Evolutionary conservation across 23 tunicate genomes (phyloP).

Genomic region (Trididemnum miniatum): DNA sequence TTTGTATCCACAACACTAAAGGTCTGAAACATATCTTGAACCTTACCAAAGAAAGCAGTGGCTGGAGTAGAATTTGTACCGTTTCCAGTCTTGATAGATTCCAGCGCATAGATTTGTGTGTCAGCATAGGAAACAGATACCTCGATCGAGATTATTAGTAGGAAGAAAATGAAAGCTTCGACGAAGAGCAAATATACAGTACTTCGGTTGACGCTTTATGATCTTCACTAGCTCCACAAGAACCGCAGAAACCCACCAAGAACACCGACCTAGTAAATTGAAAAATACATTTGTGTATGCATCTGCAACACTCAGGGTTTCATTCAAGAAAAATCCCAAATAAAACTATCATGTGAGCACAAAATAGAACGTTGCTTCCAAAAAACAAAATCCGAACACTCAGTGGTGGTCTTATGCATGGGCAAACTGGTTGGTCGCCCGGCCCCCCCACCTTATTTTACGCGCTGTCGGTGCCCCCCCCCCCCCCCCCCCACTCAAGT

Average conservation of each 20-base stretch:
- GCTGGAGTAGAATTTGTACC: neutral
- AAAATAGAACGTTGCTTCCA: neutral
- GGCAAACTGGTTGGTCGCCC: no score
- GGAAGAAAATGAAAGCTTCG: neutral
- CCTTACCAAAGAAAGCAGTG: neutral
- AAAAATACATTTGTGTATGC: neutral
- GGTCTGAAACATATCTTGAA: neutral
- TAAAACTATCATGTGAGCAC: neutral
- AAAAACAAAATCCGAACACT: neutral
- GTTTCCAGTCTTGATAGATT: neutral
- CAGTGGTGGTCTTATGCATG: no score
- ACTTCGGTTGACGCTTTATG: neutral
- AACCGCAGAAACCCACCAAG: neutral
- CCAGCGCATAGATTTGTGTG: neutral
- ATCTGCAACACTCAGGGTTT: neutral
- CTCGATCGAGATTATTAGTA: neutral
- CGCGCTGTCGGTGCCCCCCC: no score
- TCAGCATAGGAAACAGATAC: neutral
- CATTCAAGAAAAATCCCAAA: neutral
- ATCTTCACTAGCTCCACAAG: neutral
- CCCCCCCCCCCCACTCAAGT: no score
- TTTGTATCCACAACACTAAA: neutral
- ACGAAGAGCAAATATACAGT: neutral
- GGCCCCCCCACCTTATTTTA: no score
- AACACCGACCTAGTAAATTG: no score